Conservation (phyloP, 2,113 vertebrate genomes). For the Phycodurus eques region DNA sequence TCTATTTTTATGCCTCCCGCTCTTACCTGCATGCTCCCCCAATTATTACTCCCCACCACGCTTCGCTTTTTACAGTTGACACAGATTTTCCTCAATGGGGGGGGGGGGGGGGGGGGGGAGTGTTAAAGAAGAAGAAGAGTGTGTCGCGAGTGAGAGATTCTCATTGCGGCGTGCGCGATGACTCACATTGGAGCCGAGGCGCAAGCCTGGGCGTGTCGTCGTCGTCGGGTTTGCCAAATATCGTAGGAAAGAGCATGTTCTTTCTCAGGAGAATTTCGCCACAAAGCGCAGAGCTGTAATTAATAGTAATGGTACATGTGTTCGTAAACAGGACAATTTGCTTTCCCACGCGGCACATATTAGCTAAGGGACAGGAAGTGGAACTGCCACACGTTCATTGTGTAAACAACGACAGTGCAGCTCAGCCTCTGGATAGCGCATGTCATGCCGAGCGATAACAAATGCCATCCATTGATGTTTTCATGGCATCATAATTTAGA, state of each 20-base stretch:
- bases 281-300: neutral
- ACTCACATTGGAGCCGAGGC: conserved; percentile 27
- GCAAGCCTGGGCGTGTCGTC: conserved; percentile 14
- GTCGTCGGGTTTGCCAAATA: conserved; percentile 34
- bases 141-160: neutral
- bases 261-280: neutral
- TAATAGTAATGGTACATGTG: neutral
- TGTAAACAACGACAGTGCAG: too few species aligned
- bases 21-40: conserved; percentile 26
- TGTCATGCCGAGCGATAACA: too few species aligned
- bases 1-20: conserved; percentile 20
- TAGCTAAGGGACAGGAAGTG: too few species aligned
- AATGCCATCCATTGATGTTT: too few species aligned
- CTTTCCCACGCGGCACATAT: too few species aligned
- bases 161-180: neutral
- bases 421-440: too few species aligned
- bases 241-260: neutral
- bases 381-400: too few species aligned
- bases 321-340: too few species aligned
- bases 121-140: conserved; percentile 48
- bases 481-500: too few species aligned
- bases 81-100: conserved; percentile 51
- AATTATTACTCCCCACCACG: conserved; percentile 11
- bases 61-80: conserved; percentile 33
- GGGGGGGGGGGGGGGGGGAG: conserved; percentile 2